Evolutionary conservation across 1,140 invertebrate genomes (phyloP), one percentile per base, ranked within the genome.

Genomic region (Cecropterus lyciades): DNA sequence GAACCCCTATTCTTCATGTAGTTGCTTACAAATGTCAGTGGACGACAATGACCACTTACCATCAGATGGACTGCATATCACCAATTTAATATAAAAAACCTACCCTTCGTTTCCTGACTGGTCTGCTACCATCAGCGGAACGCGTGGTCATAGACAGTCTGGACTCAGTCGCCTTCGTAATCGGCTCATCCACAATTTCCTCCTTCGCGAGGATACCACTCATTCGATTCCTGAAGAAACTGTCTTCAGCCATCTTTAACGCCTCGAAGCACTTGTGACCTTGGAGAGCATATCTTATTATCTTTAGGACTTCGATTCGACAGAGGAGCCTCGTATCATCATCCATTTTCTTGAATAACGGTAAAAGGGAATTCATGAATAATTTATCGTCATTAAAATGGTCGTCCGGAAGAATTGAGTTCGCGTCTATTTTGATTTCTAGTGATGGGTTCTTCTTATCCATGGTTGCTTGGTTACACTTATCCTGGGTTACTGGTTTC

Each of bases 321-420:
- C 87, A 91, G 3, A 88, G 30, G 6, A 89, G 66, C 43, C 87
- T 75, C 0, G 87, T 91, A 11, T 91, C 87, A 13, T 91, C 89
- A 17, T 84, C 79, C 87, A 91, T 91, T 51, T 89, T 91, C 59
- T 87, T 90, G 8, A 91, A 91, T 4, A 89, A 51, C 5, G 89
- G 87, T 40, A 91, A 66, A 0, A 91, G 67, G 0, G 89, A 91
- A 53, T 90, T 90, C 87, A 91, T 89, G 46, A 91, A 91, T 6
- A 89, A 51, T 55, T 79, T 87, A 24, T 91, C 87, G 46, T 91
- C 87, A 9, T 90, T 75, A 27, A 91, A 89, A 67, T 91, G 80
- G 37, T 89, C 89, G 8, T 85, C 85, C 0, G 89, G 89, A 0
- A 90, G 59, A 14, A 91, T 91, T 0, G 80, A 71, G 49, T 87